Base-by-base conservation (phyloP, 2,888 invertebrate species). In the Psylliodes chrysocephalus region DNA sequence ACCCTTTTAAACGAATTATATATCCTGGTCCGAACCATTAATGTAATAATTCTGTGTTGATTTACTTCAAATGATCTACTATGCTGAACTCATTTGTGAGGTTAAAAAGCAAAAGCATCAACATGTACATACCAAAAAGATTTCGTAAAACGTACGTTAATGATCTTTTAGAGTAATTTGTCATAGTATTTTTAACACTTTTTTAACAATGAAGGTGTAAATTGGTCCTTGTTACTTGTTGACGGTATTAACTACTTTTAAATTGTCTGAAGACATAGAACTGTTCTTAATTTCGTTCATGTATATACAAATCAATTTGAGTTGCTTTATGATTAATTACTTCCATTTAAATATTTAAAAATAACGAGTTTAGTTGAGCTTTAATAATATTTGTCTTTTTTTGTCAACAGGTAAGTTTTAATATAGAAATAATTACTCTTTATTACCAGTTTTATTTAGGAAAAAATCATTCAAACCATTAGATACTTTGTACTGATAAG, bases 1-100 rank as follows among this genome's bases (percentile, higher is more conserved):
- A 81, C 81, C 82, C 81, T 81, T 82, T 81, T 80, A 81, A 81
- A 81, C 80, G 80, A 82, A 81, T 81, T 81, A 73, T 51, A 38
- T 74, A 72, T 70, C 79, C 80, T 80, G 78, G 79, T 81, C 79
- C 76, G 78, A 78, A 77, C 71, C 79, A 80, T 81, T 81, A 81
- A 81, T 81, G 81, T 75, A 78, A 78, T 80, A 79, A 78, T 80
- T 78, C 79, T 79, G 76, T 79, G 78, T 78, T 78, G 77, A 79
- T 80, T 78, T 78, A 73, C 75, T 74, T 75, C 71, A 71, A 73
- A 73, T 71, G 70, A 71, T 63, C 71, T 63, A 71, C 71, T 68
- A 54, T 63, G 49, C 38, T 49, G 46, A 71, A 61, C 53, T 38
- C 53, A 61, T 54, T 54, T 59, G 28, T 59, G 63, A 15, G 19